These are phyloP conservation scores for Leucophora obtusa DNA, from an alignment of 2,888 invertebrate genomes.

Conservation along the genomic window DNA sequence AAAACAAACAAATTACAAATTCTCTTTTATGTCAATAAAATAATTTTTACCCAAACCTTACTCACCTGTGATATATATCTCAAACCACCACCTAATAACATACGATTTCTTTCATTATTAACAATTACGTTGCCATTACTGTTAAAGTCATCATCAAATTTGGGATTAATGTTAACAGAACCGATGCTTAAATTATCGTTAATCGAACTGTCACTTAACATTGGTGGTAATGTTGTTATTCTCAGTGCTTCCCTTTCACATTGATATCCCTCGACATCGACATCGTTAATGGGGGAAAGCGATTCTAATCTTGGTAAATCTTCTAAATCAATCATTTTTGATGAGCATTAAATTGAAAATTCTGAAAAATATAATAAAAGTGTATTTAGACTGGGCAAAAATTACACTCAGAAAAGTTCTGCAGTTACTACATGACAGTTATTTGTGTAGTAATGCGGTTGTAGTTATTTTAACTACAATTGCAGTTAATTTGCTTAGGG, in stretches of 20 bases:
- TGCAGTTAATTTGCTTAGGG: too few relatives aligned
- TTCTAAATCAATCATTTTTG: slow-evolving; percentile 72
- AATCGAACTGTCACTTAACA: slow-evolving; percentile 10
- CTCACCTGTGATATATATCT: slow-evolving; percentile 74
- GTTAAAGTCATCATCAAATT: not conserved
- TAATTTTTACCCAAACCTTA: not conserved
- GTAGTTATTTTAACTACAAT: too few relatives aligned
- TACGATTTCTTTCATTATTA: not conserved
- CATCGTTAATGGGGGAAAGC: slow-evolving; percentile 72
- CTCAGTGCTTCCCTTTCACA: slow-evolving; percentile 6
- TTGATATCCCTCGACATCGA: slow-evolving; percentile 63
- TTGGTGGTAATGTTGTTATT: slow-evolving; percentile 19
- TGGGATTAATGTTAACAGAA: not conserved
- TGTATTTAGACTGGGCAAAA: too few relatives aligned
- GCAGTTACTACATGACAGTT: too few relatives aligned
- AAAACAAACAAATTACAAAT: slow-evolving; percentile 50
- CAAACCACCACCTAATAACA: slow-evolving; percentile 57
- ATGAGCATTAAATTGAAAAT: slow-evolving; percentile 15
- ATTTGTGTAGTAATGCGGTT: too few relatives aligned
- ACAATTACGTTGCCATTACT: not conserved
- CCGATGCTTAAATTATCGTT: not conserved
- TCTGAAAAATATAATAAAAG: slow-evolving; percentile 1
- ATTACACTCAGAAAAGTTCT: too few relatives aligned
- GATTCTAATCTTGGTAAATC: slow-evolving; percentile 77
- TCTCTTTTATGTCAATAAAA: slow-evolving; percentile 19